phyloP scores from a whole-genome alignment of 2,888 invertebrate genomes.

The Crioceris asparagi region DNA sequence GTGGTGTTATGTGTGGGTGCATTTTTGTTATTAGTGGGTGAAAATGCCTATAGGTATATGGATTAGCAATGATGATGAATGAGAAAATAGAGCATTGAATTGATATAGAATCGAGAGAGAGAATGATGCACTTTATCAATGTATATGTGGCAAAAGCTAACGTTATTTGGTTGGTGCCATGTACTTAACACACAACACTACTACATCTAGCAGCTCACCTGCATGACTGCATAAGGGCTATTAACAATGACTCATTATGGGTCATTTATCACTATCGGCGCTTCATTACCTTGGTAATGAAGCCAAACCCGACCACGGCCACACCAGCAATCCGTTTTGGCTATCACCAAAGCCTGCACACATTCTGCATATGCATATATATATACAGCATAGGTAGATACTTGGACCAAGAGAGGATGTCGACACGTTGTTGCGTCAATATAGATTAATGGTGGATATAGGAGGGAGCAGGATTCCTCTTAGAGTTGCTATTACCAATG shows the following conservation, averaged over 20 bases:
- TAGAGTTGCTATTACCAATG: too few species aligned
- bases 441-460: conserved; percentile 30
- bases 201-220: conserved; percentile 24
- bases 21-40: too few species aligned
- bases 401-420: conserved; percentile 18
- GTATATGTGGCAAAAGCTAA: too few species aligned
- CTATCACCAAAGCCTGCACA: background rate
- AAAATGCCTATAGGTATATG: too few species aligned
- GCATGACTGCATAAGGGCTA: conserved; percentile 26
- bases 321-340: background rate
- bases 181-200: background rate
- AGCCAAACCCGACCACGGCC: conserved; percentile 18
- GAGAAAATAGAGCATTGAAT: too few species aligned
- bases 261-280: conserved; percentile 34
- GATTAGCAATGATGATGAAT: too few species aligned
- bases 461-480: too few species aligned
- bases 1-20: too few species aligned
- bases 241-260: conserved; percentile 34
- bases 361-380: too few species aligned
- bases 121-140: too few species aligned
- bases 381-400: background rate
- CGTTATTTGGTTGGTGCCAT: background rate
- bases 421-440: conserved; percentile 33
- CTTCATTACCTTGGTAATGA: conserved; percentile 34
- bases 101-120: too few species aligned